Evolutionary conservation across 2,113 vertebrate genomes (phyloP).

Genomic region (Accipiter cooperii): DNA sequence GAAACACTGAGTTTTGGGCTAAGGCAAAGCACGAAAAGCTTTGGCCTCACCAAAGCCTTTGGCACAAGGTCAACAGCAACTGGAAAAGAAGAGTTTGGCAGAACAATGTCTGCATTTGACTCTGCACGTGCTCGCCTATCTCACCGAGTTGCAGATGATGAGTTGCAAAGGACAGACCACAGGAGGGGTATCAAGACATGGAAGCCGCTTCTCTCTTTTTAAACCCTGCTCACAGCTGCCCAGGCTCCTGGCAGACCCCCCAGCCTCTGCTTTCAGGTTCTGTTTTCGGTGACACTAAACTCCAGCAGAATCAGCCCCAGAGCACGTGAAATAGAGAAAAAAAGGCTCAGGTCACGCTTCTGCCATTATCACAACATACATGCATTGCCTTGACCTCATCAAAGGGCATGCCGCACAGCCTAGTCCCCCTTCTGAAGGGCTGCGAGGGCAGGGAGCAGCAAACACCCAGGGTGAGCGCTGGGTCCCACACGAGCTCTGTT

Average conservation of each 20-base stretch:
- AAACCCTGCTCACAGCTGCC: neutral
- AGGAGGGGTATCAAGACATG: neutral
- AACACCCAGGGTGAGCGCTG: neutral
- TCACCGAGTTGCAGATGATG: neutral
- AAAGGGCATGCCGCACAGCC: neutral
- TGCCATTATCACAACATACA: neutral
- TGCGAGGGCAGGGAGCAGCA: neutral
- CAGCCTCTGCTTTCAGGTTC: neutral
- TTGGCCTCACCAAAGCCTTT: neutral
- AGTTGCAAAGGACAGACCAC: neutral
- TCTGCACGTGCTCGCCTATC: neutral
- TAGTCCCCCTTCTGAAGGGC: neutral
- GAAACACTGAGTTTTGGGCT: neutral
- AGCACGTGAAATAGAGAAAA: rapidly evolving
- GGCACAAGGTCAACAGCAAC: neutral
- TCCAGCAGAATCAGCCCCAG: neutral
- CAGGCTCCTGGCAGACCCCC: neutral
- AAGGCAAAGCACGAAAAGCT: neutral
- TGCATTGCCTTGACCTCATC: neutral
- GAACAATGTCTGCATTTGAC: neutral
- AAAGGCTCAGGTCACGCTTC: neutral
- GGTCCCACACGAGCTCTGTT: neutral
- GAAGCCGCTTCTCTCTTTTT: neutral
- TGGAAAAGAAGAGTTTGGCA: neutral
- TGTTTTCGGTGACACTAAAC: neutral